These are phyloP conservation scores for Catostylus mosaicus DNA, from an alignment of 30 jellyfish, hydroid and myxozoan genomes.

Conservation along the genomic window DNA sequence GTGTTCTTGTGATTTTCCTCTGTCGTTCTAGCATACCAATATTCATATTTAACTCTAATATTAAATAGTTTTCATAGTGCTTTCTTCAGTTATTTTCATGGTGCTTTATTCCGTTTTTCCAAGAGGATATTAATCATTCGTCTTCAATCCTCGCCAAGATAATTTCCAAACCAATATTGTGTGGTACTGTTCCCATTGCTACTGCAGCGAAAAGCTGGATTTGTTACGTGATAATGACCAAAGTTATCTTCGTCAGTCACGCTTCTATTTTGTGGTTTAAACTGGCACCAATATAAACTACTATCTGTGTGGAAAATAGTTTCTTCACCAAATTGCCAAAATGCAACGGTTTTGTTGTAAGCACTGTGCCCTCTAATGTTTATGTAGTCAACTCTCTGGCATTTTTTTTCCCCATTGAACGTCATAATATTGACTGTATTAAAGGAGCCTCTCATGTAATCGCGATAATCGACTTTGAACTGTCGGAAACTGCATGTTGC, in stretches of 20 bases:
- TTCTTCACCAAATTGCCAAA: not conserved
- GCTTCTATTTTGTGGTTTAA: not conserved
- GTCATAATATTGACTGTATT: too few relatives aligned
- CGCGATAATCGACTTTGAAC: not conserved
- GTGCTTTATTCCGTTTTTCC: too few relatives aligned
- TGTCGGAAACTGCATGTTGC: not conserved
- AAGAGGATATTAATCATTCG: too few relatives aligned
- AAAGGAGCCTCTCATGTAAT: not conserved
- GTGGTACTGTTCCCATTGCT: not conserved
- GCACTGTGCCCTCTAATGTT: not conserved
- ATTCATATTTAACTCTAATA: too few relatives aligned
- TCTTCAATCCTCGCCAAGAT: not conserved
- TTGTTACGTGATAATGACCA: not conserved
- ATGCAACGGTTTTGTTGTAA: not conserved
- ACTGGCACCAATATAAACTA: not conserved
- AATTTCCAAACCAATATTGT: not conserved
- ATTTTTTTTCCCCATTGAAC: not conserved
- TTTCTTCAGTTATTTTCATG: too few relatives aligned
- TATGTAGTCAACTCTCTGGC: not conserved
- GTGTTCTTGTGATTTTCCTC: too few relatives aligned
- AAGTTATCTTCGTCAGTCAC: not conserved
- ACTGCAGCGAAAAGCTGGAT: not conserved
- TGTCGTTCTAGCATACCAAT: too few relatives aligned
- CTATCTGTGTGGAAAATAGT: not conserved
- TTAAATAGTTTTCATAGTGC: too few relatives aligned